phyloP scores from a whole-genome alignment of 2,113 vertebrate genomes.

The Stigmatopora argus region DNA sequence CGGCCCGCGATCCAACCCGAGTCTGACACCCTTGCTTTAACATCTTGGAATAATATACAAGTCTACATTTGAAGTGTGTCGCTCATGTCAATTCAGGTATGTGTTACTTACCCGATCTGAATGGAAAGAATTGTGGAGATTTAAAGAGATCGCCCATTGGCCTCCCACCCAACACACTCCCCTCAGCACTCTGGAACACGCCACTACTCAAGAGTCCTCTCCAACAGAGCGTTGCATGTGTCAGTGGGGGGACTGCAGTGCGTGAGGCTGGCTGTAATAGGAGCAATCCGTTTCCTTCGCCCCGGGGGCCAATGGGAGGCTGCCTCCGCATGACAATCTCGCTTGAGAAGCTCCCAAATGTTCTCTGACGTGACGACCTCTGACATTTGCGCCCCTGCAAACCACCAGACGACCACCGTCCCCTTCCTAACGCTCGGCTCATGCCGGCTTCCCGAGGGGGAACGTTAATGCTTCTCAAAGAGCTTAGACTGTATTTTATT shows the following conservation, averaged over 20 bases:
- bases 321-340: conserved; percentile 48
- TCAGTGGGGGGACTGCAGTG: conserved; percentile 60
- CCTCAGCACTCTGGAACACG: conserved; percentile 51
- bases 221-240: conserved; percentile 54
- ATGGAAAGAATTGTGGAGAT: conserved; percentile 55
- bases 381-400: conserved; percentile 34
- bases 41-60: no score
- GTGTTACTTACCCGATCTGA: conserved; percentile 57
- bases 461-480: conserved; percentile 13
- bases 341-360: conserved; percentile 25
- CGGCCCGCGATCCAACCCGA: no score
- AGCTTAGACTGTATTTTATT: conserved; percentile 1
- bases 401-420: conserved; percentile 1
- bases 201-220: conserved; percentile 63
- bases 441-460: conserved; percentile 8
- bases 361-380: conserved; percentile 28
- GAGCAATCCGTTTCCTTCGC: conserved; percentile 65
- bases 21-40: no score
- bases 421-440: conserved; percentile 11
- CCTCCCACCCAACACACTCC: conserved; percentile 47
- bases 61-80: conserved; percentile 45
- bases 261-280: conserved; percentile 68
- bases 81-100: conserved; percentile 59
- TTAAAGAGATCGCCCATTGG: conserved; percentile 67
- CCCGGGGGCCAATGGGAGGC: conserved; percentile 51